phyloP scores from a whole-genome alignment of 1,140 invertebrate species.

The Armadillidium nasatum region DNA sequence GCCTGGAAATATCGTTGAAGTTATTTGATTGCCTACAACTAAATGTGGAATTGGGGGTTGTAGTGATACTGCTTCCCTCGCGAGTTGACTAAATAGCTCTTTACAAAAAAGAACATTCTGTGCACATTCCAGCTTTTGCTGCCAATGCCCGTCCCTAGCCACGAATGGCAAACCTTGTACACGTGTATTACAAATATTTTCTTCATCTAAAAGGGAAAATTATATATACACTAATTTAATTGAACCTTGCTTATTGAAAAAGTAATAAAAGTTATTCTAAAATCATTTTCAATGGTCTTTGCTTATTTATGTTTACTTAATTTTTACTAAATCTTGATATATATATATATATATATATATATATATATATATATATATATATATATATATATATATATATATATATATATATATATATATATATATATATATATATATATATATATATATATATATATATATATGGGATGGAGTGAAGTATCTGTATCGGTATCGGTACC shows the following conservation, averaged over 20 bases:
- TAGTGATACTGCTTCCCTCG: constrained; percentile 87
- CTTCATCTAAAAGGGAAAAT: constrained; percentile 32
- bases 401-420: too few species aligned
- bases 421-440: too few species aligned
- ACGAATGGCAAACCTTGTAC: constrained; percentile 54
- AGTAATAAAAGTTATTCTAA: background rate
- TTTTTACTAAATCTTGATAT: too few species aligned
- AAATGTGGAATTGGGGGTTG: constrained; percentile 90
- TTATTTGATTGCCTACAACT: constrained; percentile 94
- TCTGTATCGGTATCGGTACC: too few species aligned
- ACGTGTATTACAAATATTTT: constrained; percentile 43
- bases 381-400: too few species aligned
- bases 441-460: too few species aligned
- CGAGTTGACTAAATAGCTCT: constrained; percentile 90
- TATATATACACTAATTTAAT: background rate
- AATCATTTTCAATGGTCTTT: too few species aligned
- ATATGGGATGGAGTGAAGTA: too few species aligned
- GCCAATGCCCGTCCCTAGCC: constrained; percentile 76
- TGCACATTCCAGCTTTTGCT: constrained; percentile 87
- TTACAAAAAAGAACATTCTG: constrained; percentile 97
- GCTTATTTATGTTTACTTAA: too few species aligned
- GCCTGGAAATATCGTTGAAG: constrained; percentile 87
- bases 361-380: too few species aligned
- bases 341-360: too few species aligned
- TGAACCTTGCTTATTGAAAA: background rate